Percentiles rank a stretch among this genome's conserved stretches.
Evolutionary conservation across 2,113 vertebrate species (phyloP).

Genomic region (Felis chaus): DNA sequence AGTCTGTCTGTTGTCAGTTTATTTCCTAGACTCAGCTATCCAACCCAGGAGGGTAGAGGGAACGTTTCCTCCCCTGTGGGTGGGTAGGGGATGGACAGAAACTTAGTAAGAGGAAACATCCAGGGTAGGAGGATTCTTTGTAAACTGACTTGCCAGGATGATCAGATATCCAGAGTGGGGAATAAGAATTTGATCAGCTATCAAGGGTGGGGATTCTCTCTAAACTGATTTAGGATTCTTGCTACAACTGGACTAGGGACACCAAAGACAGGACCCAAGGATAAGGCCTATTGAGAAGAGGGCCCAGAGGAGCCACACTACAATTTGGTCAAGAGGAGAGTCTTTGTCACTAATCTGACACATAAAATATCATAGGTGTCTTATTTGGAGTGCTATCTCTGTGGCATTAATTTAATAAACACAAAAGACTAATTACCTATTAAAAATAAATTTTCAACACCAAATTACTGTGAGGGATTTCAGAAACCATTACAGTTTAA

Average conservation of each 20-base stretch:
- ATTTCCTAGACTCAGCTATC: background rate
- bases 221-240: conserved; percentile 14
- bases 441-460: conserved; percentile 16
- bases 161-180: background rate
- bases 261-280: background rate
- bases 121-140: background rate
- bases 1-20: background rate
- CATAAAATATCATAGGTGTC: background rate
- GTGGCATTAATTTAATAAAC: background rate
- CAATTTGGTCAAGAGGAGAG: background rate
- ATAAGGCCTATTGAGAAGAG: background rate
- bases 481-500: background rate
- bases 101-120: background rate
- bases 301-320: background rate
- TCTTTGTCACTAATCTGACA: conserved; percentile 15
- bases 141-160: background rate
- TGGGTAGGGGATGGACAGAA: background rate
- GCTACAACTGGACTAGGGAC: background rate
- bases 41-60: background rate
- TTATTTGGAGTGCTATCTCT: background rate
- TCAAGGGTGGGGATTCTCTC: background rate
- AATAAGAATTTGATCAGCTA: background rate
- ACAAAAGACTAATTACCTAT: background rate
- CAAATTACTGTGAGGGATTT: background rate
- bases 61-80: background rate